phyloP scores from a whole-genome alignment of 2,113 vertebrate genomes.

The Trematomus loennbergii region DNA sequence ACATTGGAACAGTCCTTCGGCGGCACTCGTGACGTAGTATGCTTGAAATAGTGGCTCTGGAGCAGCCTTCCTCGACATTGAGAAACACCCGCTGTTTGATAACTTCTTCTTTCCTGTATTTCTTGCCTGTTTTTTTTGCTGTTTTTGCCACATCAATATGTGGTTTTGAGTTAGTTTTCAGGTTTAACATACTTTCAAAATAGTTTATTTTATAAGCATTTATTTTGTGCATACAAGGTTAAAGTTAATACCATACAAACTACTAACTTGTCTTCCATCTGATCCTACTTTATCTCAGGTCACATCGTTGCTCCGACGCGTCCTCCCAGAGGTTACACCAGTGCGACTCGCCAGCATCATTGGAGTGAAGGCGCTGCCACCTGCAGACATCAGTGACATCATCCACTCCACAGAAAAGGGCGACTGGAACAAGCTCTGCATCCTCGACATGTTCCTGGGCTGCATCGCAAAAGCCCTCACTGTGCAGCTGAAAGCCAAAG shows the following conservation, averaged over 20 bases:
- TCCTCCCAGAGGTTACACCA: constrained; percentile 96
- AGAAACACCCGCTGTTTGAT: no score
- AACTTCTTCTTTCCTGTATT: background rate
- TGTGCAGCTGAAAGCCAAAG: constrained; percentile 99
- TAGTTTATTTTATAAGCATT: background rate
- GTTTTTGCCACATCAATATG: no score
- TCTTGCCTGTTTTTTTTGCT: background rate
- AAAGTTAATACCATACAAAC: background rate
- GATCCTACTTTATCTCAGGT: constrained; percentile 82
- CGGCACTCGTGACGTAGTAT: no score
- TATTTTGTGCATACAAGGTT: background rate
- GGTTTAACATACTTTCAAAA: background rate
- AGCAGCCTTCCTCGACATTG: no score
- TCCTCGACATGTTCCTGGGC: constrained; percentile 98
- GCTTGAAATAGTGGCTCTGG: no score
- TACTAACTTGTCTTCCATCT: background rate
- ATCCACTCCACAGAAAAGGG: constrained; percentile 99
- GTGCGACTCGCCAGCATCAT: constrained; percentile 96
- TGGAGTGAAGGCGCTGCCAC: constrained; percentile 96
- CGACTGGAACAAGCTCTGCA: constrained; percentile 97
- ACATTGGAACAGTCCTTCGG: no score
- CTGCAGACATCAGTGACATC: constrained; percentile 98
- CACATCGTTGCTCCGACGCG: constrained; percentile 94
- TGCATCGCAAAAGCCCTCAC: constrained; percentile 99
- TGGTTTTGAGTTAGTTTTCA: constrained; percentile 5